A percentile compares a stretch with the other conserved stretches of the same genome.
Evolutionary conservation across 2,797 vertebrate genomes (phyloP).

Genomic region (Darevskia nairensis): DNA sequence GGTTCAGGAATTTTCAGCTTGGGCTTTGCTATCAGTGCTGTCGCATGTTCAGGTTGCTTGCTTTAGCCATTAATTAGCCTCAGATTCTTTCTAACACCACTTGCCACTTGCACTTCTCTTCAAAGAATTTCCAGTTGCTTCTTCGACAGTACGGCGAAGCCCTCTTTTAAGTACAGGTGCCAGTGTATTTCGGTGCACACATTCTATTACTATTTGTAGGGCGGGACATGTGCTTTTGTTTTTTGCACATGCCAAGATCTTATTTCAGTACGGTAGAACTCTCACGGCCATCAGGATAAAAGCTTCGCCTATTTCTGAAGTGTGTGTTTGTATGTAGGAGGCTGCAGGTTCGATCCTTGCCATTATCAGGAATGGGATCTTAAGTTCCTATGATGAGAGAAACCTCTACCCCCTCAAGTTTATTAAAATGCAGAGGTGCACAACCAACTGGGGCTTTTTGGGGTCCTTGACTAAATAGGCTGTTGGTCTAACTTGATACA

Average conservation of each 20-base stretch:
- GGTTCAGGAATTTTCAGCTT: neutral
- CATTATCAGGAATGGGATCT: neutral
- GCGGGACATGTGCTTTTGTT: fast-evolving
- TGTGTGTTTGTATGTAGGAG: constrained; percentile 27
- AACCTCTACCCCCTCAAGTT: neutral
- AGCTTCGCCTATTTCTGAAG: constrained; percentile 29
- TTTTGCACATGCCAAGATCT: neutral
- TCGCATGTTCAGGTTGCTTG: neutral
- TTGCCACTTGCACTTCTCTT: constrained; percentile 32
- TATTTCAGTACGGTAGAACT: neutral
- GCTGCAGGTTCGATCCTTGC: neutral
- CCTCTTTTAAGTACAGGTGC: neutral
- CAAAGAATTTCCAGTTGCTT: neutral
- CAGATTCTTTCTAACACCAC: neutral
- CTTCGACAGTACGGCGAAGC: neutral
- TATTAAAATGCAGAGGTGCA: too few relatives aligned
- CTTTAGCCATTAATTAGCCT: neutral
- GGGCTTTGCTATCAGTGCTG: constrained; percentile 29
- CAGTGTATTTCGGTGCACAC: neutral
- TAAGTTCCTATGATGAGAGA: neutral
- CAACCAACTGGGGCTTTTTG: neutral
- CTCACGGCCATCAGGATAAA: constrained; percentile 21
- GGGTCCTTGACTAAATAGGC: neutral
- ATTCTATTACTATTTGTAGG: neutral
- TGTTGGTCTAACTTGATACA: too few relatives aligned